Evolutionary conservation across 2,797 vertebrate genomes (phyloP), one percentile per base, ranked within the genome.

Genomic region (Lagodon rhomboides): DNA sequence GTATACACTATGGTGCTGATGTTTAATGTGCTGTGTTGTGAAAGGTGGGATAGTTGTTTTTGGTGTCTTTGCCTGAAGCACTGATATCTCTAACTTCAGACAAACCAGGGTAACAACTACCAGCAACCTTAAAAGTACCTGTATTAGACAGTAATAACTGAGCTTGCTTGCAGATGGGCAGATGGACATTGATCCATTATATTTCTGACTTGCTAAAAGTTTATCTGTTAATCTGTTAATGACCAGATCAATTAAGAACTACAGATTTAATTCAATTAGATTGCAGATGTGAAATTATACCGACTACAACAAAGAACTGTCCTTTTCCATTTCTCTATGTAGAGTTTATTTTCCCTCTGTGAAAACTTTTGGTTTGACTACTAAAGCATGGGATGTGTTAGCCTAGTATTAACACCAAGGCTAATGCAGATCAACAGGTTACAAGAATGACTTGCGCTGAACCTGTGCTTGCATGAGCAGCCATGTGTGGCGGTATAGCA

Each of bases 361-460:
- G 20, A 55, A 20, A 59, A 17, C n/a, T 13, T 44, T 5, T 9
- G 27, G 62, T 64, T 13, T 12, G 25, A 47, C 47, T 51, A 22
- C 27, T 2, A n/a, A n/a, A 30, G 13, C 16, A 8, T 54, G 11
- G 13, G 50, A 54, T 47, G 64, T 54, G 56, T 69, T 23, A 46
- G 41, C 12, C 46, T 18, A 30, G 63, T 53, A 61, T 63, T 76
- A 63, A 64, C 61, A 64, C 53, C 18, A 12, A 43, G 25, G 11
- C 15, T 82, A 61, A 63, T 54, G 27, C 20, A 77, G 63, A 77
- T 82, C 58, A 81, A 73, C 65, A 80, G 62, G 60, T 85, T 62
- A 51, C 54, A 62, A 30, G 13, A 73, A 38, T 50, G 60, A 62
- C 49, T 68, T 63, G 16, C 9, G 38, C 38, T 38, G 44, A 16